Conservation (phyloP, 2,888 invertebrate species). For the Coenonympha glycerion region DNA sequence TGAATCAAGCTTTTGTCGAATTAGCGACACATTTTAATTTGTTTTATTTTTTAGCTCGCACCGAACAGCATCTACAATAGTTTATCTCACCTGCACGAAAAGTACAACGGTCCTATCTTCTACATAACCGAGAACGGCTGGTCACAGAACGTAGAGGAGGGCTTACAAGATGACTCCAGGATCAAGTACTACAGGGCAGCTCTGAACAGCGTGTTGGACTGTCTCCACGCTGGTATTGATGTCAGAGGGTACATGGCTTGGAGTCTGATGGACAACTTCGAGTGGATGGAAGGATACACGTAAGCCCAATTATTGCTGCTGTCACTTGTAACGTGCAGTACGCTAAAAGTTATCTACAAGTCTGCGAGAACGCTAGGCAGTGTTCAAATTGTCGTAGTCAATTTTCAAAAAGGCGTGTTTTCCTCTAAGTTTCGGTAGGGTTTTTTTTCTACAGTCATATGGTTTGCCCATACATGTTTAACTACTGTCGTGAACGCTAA, state of each 20-base stretch:
- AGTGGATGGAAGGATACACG: slow-evolving; percentile 77
- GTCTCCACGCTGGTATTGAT: slow-evolving; percentile 61
- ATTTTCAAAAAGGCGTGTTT: too few species aligned
- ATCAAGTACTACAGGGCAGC: slow-evolving; percentile 61
- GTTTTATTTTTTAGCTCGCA: slow-evolving; percentile 57
- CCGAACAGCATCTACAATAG: slow-evolving; percentile 76
- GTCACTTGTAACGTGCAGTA: too few species aligned
- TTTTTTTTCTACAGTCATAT: too few species aligned
- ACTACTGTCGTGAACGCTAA: too few species aligned
- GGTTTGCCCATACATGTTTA: too few species aligned
- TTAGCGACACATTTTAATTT: too few species aligned
- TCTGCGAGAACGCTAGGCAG: too few species aligned
- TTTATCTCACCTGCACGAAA: slow-evolving; percentile 63
- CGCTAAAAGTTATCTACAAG: too few species aligned
- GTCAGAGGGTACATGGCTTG: slow-evolving; percentile 76
- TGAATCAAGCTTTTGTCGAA: too few species aligned
- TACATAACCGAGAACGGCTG: slow-evolving; percentile 79
- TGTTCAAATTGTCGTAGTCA: too few species aligned
- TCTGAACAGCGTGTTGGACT: slow-evolving; percentile 56
- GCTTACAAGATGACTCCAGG: slow-evolving; percentile 61
- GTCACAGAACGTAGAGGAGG: slow-evolving; percentile 45
- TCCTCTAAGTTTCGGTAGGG: too few species aligned
- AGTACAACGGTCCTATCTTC: slow-evolving; percentile 70
- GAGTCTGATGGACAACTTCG: slow-evolving; percentile 80
- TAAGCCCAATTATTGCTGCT: too few species aligned